A percentile compares a stretch with the other conserved stretches of the same genome.
phyloP scores from a whole-genome alignment of 2,797 vertebrate genomes.

The Anguilla pacifica region DNA sequence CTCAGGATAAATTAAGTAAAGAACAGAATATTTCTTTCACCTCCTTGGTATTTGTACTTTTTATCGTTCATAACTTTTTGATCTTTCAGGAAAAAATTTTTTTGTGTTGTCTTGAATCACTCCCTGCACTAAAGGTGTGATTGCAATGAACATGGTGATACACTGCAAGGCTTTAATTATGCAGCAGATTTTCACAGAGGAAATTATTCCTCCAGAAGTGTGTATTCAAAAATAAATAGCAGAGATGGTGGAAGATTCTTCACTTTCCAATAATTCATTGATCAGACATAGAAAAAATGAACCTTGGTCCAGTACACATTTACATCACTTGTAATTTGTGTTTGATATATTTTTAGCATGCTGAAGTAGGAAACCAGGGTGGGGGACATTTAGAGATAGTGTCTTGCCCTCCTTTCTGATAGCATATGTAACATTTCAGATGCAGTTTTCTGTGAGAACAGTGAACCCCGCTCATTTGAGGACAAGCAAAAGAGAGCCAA shows the following conservation, averaged over 20 bases:
- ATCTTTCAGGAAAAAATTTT: no score
- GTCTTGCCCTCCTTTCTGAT: background rate
- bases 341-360: background rate
- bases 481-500: conserved; percentile 85
- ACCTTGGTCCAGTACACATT: background rate
- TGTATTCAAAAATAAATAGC: background rate
- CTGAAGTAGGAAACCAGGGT: background rate
- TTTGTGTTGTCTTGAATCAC: no score
- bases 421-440: conserved; percentile 68
- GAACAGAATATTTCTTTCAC: no score
- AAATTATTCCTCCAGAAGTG: no score
- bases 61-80: no score
- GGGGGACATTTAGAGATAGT: background rate
- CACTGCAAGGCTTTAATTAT: no score
- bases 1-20: no score
- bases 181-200: no score
- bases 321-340: background rate
- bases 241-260: background rate
- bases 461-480: conserved; percentile 75
- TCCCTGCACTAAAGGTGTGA: no score
- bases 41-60: no score
- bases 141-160: no score
- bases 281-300: background rate
- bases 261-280: background rate
- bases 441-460: conserved; percentile 89